Evolutionary conservation across 2,888 invertebrate species (phyloP), one percentile per base, ranked within the genome.

Genomic region (Exocentrus adspersus): DNA sequence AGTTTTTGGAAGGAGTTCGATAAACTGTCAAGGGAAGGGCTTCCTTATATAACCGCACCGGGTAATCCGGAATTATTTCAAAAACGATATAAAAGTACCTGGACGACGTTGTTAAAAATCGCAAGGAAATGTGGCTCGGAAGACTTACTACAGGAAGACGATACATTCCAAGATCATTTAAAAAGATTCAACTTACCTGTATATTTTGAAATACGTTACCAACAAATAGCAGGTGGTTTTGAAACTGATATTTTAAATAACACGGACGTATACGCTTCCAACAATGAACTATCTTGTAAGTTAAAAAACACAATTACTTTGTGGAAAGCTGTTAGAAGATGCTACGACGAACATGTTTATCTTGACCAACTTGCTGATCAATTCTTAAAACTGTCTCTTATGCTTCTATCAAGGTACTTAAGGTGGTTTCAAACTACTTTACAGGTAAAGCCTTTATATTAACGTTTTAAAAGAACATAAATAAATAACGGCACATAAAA

Each of bases 171-270:
- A 75, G 89, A 95, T 78, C 87, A 94, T 62, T 74, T 81, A 72
- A 89, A 89, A 69, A 90, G 93, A 73, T 98, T 97, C 93, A 97
- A 97, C 83, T 85, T 97, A 53, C 93, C 95, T 9, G 96, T 98
- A n/a, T 98, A 98, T 83, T 97, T 95, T 81, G 97, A 97, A 84
- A 93, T 95, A 72, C 87, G 95, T 71, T 97, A 95, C 84, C 97
- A 97, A 85, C 94, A 96, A 84, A 93, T 97, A 78, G 95, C 94
- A 57, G 92, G 92, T 71, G 84, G 82, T 41, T 82, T 88, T 68
- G 88, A 88, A 79, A 80, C 78, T 46, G 79, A 84, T 46, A 79
- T 85, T 21, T 62, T 73, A 10, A 73, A 76, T 50, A 64, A 73
- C 3, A 48, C 67, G n/a, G 67, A 74, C 48, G 68, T 72, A 42